These are phyloP conservation scores for Hemiprocne comata DNA, from an alignment of 2,113 vertebrate species.

Conservation along the genomic window DNA sequence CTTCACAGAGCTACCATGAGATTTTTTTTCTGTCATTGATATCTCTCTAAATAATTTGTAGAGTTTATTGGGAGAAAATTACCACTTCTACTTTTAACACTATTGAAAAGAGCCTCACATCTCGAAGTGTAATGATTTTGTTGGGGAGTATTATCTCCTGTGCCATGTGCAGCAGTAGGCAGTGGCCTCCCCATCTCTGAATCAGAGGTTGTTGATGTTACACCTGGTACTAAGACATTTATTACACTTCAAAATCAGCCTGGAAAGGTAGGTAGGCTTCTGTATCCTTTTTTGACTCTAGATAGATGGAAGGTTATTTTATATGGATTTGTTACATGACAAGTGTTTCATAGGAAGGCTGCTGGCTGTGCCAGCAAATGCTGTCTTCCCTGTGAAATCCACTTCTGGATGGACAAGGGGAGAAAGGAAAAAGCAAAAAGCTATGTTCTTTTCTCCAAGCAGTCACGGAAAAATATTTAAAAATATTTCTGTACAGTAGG, in stretches of 20 bases:
- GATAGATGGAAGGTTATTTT: not conserved
- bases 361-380: not conserved
- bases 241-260: not conserved
- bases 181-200: not conserved
- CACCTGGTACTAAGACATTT: not conserved
- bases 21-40: not conserved
- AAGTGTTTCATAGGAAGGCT: not conserved
- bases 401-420: not conserved
- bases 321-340: not conserved
- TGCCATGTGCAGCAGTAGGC: not conserved
- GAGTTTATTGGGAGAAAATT: not conserved
- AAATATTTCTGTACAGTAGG: not conserved
- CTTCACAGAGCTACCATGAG: not conserved
- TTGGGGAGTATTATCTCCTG: not conserved
- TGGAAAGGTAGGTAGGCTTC: not conserved
- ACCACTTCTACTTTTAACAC: not conserved
- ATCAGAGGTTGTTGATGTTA: not conserved
- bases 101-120: not conserved
- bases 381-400: not conserved
- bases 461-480: not conserved
- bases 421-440: not conserved
- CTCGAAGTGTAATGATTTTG: not conserved
- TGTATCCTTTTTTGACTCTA: not conserved
- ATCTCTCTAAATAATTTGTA: not conserved
- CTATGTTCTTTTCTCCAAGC: not conserved